phyloP scores from a whole-genome alignment of 2,888 invertebrate genomes.

The Morpho achilles region DNA sequence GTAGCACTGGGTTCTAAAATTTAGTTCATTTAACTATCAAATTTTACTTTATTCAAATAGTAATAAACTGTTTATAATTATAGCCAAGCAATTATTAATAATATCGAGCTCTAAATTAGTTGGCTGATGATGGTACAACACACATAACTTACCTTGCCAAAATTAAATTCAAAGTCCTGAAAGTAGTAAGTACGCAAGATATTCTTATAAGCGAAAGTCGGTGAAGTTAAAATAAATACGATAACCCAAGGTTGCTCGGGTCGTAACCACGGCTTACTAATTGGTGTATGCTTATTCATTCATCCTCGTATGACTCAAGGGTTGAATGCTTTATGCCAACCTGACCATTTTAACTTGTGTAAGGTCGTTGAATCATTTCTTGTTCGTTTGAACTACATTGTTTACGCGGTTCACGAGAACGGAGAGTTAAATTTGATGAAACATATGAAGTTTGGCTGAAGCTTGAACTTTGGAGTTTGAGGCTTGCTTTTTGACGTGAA shows the following conservation, averaged over 20 bases:
- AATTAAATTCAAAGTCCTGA: too few relatives aligned
- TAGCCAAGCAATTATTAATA: too few relatives aligned
- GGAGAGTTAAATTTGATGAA: conserved; percentile 9
- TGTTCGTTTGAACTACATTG: conserved; percentile 25
- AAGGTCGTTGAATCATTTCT: conserved; percentile 29
- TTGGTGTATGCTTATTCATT: conserved; percentile 19
- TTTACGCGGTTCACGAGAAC: conserved; percentile 16
- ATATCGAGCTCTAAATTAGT: too few relatives aligned
- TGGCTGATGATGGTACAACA: too few relatives aligned
- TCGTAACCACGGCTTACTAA: not conserved
- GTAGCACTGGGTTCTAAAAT: too few relatives aligned
- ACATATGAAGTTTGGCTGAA: conserved; percentile 1
- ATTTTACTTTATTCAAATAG: too few relatives aligned
- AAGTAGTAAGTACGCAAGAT: too few relatives aligned
- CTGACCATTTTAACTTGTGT: conserved; percentile 23
- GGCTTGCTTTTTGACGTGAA: not conserved
- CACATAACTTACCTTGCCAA: too few relatives aligned
- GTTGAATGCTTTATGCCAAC: conserved; percentile 26
- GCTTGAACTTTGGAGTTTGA: conserved; percentile 2
- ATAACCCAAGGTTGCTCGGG: conserved; percentile 5
- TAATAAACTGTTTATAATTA: too few relatives aligned
- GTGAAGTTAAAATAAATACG: conserved; percentile 1
- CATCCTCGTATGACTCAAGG: conserved; percentile 29
- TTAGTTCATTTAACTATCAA: too few relatives aligned
- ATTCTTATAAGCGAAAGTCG: not conserved